Conservation (phyloP, 2,797 vertebrate genomes). For the Anniella stebbinsi region DNA sequence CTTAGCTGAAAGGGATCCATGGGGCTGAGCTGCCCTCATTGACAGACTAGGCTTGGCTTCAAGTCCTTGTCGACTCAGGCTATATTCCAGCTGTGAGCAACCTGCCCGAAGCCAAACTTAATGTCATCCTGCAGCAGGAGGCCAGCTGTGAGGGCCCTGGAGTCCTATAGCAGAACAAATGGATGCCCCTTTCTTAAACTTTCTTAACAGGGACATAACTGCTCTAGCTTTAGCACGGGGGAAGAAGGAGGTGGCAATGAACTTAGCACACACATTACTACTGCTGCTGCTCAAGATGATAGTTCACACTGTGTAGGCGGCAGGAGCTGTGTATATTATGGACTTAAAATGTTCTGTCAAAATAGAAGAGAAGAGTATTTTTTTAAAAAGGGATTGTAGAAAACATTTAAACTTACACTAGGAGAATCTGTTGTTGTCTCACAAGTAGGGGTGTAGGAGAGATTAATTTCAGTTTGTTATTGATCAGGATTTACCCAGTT, state of each 20-base stretch:
- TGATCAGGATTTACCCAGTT: no score
- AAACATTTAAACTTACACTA: not conserved
- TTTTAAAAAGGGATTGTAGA: not conserved
- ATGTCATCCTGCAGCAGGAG: not conserved
- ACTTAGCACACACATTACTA: not conserved
- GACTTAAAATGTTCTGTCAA: not conserved
- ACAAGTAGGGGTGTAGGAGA: not conserved
- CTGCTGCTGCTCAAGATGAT: not conserved
- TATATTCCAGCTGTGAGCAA: conserved; percentile 3
- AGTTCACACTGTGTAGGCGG: not conserved
- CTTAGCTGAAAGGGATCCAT: conserved; percentile 7
- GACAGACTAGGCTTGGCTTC: not conserved
- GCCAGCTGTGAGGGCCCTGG: conserved; percentile 20
- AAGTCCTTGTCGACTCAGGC: accelerated
- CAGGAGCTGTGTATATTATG: not conserved
- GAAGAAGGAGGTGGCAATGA: not conserved
- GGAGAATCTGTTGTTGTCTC: not conserved
- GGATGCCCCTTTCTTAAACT: not conserved
- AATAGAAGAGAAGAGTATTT: not conserved
- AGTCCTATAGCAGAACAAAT: conserved; percentile 20
- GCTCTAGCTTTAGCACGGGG: not conserved
- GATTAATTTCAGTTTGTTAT: not conserved
- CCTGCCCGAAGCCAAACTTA: not conserved
- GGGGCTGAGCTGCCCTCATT: not conserved
- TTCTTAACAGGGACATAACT: not conserved